phyloP scores from a whole-genome alignment of 2,113 vertebrate genomes.

The Octodon degus region DNA sequence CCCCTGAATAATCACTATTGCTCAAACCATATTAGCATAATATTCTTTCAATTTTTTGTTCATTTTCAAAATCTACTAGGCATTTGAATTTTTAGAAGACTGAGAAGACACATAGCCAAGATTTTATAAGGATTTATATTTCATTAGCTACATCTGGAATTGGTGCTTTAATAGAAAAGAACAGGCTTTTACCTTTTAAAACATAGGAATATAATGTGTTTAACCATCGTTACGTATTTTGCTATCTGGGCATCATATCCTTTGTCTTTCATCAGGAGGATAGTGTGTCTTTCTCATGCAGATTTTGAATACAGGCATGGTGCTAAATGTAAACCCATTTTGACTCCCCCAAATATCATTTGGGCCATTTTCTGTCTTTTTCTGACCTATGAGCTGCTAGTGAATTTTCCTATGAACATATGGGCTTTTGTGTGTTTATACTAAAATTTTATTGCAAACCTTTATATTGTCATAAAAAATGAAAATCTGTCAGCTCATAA shows the following conservation, averaged over 20 bases:
- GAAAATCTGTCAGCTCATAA: background rate
- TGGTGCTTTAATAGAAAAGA: slow-evolving; percentile 16
- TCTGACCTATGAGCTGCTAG: background rate
- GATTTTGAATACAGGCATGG: background rate
- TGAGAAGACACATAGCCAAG: slow-evolving; percentile 37
- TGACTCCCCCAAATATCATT: background rate
- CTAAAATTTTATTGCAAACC: background rate
- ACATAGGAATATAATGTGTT: background rate
- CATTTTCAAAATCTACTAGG: slow-evolving; percentile 53
- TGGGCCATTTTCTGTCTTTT: background rate
- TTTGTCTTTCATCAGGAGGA: background rate
- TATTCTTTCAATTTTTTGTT: slow-evolving; percentile 29
- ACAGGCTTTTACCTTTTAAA: slow-evolving; percentile 63
- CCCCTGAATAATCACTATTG: slow-evolving; percentile 5
- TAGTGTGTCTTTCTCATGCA: background rate
- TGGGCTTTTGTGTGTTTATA: background rate
- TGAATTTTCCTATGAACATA: background rate
- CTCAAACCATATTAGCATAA: background rate
- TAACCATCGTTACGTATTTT: background rate
- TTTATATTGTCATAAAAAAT: background rate
- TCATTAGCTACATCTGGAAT: slow-evolving; percentile 59
- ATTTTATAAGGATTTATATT: slow-evolving; percentile 64
- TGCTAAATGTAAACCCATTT: background rate
- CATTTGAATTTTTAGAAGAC: slow-evolving; percentile 56
- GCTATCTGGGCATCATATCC: background rate